Evolutionary conservation across 2,888 invertebrate species (phyloP).

Genomic region (Ormyrus thymus): DNA sequence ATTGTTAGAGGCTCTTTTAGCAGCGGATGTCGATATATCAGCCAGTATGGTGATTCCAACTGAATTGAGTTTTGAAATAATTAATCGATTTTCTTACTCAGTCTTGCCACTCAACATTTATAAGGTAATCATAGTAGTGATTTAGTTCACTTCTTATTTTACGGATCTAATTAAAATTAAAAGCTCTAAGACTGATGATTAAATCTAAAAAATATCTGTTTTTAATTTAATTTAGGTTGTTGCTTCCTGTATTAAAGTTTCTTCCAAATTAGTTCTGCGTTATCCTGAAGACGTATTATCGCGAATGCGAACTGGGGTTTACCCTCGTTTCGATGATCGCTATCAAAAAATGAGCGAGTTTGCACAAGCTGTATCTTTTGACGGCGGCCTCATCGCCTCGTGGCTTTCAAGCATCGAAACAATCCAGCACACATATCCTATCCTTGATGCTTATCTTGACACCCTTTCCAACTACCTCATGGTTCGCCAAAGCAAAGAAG

Average conservation of each 20-base stretch:
- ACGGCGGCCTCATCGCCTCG: conserved; percentile 71
- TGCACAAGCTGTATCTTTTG: conserved; percentile 71
- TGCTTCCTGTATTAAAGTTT: conserved; percentile 67
- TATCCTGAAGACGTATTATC: conserved; percentile 72
- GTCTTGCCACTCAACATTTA: conserved; percentile 69
- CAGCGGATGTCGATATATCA: conserved; percentile 67
- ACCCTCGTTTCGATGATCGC: conserved; percentile 71
- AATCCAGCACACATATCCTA: conserved; percentile 71
- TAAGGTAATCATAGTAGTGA: conserved; percentile 54
- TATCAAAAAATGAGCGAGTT: conserved; percentile 70
- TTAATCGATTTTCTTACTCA: conserved; percentile 71
- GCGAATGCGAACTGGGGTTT: conserved; percentile 70
- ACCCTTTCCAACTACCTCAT: conserved; percentile 70
- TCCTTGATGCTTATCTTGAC: conserved; percentile 71
- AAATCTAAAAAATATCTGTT: background rate
- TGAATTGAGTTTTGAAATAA: conserved; percentile 71
- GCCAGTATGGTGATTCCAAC: conserved; percentile 71
- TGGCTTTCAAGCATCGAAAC: conserved; percentile 73
- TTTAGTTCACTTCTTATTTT: too few species aligned
- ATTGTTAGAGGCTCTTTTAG: conserved; percentile 66
- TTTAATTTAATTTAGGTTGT: conserved; percentile 59
- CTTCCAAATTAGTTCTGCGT: conserved; percentile 68
- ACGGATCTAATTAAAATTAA: too few species aligned
- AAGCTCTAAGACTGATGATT: too few species aligned
- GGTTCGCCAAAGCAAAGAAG: conserved; percentile 69